Evolutionary conservation across 2,797 vertebrate species (phyloP), one percentile per base, ranked within the genome.

Genomic region (Lagorchestes hirsutus): DNA sequence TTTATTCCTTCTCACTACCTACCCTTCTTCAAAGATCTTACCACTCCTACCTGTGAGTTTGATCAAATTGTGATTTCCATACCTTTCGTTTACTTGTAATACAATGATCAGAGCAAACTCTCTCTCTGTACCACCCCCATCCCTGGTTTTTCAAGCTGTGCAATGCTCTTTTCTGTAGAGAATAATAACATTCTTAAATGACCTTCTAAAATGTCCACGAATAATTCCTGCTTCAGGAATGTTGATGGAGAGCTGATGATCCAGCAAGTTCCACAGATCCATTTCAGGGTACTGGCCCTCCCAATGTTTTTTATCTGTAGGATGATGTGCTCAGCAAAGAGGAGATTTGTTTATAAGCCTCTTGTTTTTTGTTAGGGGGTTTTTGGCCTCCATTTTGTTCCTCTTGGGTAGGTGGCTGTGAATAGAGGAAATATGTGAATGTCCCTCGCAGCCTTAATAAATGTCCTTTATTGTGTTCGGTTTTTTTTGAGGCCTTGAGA

Each of bases 341-440:
- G 93, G 91, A 95, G 54, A 95, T 98, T 95, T 97, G 90, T 97
- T 97, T 94, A 94, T 97, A 97, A 96, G 93, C 95, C 94, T 94
- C 92, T 95, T 95, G 67, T 13, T 67, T 97, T 97, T 95, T 94
- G 95, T 96, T 95, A 54, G 82, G 74, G 40, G 16, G 59, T n/a
- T 93, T 67, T 87, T 31, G 31, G 34, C n/a, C 14, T 57, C 91
- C 90, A 92, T 59, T 54, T 50, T 62, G 57, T 96, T 94, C 92
- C 0, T 5, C 93, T 98, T 96, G 59, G 92, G 54, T 96, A 95
- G 93, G 34, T 56, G 14, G 18, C 97, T 97, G 92, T 92, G 62
- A 97, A 97, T 98, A 98, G 95, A 46, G 22, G 96, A 97, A 98
- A 96, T 98, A 97, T 93, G 95, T 96, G 82, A 95, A 95, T 95